These are phyloP conservation scores for Chlorocebus sabaeus DNA, from an alignment of 2,113 vertebrate species.

Conservation along the genomic window DNA sequence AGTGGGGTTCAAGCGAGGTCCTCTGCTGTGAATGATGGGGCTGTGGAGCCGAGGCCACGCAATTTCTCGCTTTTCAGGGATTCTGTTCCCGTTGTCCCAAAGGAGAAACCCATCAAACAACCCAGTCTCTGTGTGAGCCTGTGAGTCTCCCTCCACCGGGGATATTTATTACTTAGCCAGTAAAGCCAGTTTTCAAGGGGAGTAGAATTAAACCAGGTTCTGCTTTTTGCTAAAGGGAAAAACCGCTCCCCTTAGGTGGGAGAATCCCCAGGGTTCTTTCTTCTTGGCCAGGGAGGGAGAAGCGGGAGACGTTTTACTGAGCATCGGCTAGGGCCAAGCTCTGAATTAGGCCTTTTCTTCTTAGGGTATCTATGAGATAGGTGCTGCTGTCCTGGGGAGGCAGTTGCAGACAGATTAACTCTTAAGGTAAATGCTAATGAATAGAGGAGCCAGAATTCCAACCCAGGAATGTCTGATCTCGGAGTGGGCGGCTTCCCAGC, in stretches of 20 bases:
- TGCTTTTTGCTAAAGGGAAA: neutral
- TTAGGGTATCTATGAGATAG: rapidly evolving
- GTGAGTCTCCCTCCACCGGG: rapidly evolving
- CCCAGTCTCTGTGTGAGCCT: rapidly evolving
- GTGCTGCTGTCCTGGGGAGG: neutral
- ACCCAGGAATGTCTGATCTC: rapidly evolving
- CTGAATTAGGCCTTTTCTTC: neutral
- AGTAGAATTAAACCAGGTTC: rapidly evolving
- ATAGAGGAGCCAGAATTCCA: neutral
- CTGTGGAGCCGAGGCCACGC: neutral
- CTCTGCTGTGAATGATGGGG: neutral
- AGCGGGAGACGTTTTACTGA: rapidly evolving
- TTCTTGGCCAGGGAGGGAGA: neutral
- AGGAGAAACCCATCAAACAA: rapidly evolving
- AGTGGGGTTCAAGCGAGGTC: rapidly evolving
- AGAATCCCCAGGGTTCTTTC: neutral
- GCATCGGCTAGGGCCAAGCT: rapidly evolving
- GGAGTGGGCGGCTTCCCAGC: rapidly evolving
- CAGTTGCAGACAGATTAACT: rapidly evolving
- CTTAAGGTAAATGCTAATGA: no score
- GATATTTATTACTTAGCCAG: rapidly evolving
- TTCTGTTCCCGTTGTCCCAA: rapidly evolving
- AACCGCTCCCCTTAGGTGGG: no score
- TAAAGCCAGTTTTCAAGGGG: neutral
- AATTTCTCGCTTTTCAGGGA: neutral